Evolutionary conservation across 1,140 invertebrate genomes (phyloP).

Genomic region (Platyscapa corneri): DNA sequence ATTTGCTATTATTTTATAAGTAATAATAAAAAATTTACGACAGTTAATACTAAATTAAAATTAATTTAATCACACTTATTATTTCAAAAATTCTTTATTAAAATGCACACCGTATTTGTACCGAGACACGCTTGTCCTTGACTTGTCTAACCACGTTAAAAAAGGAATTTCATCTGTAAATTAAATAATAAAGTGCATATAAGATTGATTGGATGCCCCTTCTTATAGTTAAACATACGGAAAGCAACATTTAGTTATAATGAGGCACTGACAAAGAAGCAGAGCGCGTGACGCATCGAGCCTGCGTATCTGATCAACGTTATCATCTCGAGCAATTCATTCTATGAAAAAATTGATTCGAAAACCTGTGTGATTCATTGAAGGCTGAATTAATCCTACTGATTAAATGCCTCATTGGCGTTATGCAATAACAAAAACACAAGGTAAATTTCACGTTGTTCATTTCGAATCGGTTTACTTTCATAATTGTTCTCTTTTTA

Average conservation of each 20-base stretch:
- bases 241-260: slow-evolving; percentile 6
- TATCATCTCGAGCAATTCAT: slow-evolving; percentile 33
- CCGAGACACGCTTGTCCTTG: background rate
- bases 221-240: background rate
- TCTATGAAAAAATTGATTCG: slow-evolving; percentile 43
- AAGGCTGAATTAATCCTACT: slow-evolving; percentile 42
- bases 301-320: slow-evolving; percentile 18
- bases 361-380: slow-evolving; percentile 40
- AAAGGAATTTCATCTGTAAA: background rate
- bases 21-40: no score
- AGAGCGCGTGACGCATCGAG: background rate
- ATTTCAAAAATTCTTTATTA: background rate
- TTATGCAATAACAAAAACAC: slow-evolving; percentile 22
- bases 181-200: background rate
- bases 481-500: background rate
- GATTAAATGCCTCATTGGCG: slow-evolving; percentile 28
- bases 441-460: background rate
- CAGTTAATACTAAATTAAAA: background rate
- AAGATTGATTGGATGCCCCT: background rate
- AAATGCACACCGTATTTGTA: background rate
- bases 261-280: slow-evolving; percentile 36
- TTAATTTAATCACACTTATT: background rate
- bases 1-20: no score
- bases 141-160: background rate
- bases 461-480: background rate